Conservation (phyloP, 1,140 invertebrate species). For the Heterodera carotae region DNA sequence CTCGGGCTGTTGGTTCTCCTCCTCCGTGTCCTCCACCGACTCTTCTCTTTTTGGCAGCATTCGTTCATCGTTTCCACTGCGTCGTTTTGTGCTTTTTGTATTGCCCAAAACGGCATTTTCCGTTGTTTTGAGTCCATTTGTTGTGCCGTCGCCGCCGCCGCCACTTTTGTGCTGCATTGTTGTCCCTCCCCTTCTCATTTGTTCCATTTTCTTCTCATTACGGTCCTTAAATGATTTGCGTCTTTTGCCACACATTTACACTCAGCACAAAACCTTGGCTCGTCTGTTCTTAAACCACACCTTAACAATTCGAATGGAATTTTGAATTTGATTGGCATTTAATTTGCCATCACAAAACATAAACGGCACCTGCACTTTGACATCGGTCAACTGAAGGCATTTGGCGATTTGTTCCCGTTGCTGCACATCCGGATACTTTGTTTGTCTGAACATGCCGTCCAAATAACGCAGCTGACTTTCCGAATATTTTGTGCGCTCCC, state of each 20-base stretch:
- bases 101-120: not conserved
- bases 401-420: conserved; percentile 25
- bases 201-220: conserved; percentile 24
- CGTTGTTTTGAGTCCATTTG: too few species aligned
- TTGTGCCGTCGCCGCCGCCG: not conserved
- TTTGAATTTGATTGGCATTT: too few species aligned
- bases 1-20: conserved; percentile 20
- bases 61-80: conserved; percentile 10
- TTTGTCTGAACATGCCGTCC: conserved; percentile 5
- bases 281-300: conserved; percentile 32
- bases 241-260: not conserved
- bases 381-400: conserved; percentile 22
- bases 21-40: conserved; percentile 28
- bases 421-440: conserved; percentile 5
- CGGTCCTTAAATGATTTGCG: not conserved
- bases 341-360: too few species aligned
- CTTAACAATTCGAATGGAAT: too few species aligned
- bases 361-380: conserved; percentile 20
- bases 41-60: conserved; percentile 25
- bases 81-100: not conserved
- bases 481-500: conserved; percentile 29
- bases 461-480: conserved; percentile 24
- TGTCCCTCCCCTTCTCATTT: not conserved
- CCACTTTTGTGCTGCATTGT: not conserved
- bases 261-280: conserved; percentile 22